These are phyloP conservation scores for Podilymbus podiceps DNA, from an alignment of 2,113 vertebrate genomes.

Conservation along the genomic window DNA sequence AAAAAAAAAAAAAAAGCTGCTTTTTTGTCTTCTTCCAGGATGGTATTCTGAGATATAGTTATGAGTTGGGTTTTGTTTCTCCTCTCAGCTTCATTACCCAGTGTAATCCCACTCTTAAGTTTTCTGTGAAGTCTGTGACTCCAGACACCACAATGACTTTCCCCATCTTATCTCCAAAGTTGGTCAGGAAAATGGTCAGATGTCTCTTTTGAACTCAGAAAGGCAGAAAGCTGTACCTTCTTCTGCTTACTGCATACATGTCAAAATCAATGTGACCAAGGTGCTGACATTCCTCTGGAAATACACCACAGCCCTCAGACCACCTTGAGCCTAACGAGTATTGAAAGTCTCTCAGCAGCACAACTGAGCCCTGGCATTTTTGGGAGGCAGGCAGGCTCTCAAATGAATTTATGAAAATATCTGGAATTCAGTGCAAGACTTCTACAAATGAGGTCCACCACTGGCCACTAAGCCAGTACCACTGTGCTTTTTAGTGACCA, in stretches of 20 bases:
- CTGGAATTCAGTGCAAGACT: not conserved
- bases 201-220: not conserved
- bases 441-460: not conserved
- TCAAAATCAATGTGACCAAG: fast-evolving
- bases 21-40: not conserved
- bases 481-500: not conserved
- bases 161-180: not conserved
- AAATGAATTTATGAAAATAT: not conserved
- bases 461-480: fast-evolving
- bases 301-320: not conserved
- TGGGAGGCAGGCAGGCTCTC: not conserved
- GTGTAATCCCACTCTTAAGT: not conserved
- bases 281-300: not conserved
- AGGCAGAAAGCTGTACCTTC: not conserved
- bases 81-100: not conserved
- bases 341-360: not conserved
- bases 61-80: not conserved
- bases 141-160: not conserved
- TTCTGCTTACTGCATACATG: fast-evolving
- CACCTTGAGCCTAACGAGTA: not conserved
- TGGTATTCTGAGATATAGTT: not conserved
- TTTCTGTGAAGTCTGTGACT: not conserved
- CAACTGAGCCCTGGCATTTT: not conserved
- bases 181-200: not conserved
- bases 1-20: not conserved